Evolutionary conservation across 2,888 invertebrate genomes (phyloP), one percentile per base, ranked within the genome.

Genomic region (Apotomis capreana): DNA sequence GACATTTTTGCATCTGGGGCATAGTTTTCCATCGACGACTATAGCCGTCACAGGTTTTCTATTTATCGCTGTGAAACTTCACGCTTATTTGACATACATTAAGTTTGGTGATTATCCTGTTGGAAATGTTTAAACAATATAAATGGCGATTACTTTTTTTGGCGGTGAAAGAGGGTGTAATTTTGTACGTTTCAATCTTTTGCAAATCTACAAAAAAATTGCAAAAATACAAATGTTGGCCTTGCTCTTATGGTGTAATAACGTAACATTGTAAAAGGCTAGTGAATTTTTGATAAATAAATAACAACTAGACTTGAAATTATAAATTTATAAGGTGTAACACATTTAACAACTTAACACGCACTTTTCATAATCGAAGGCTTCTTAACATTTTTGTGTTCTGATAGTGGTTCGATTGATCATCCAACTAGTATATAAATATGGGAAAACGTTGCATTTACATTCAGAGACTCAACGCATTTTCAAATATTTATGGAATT

Each of bases 221-320:
- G 26, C 26, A 26, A 26, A 26, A 26, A 26, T 26, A 26, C 26
- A 26, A 84, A 84, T 80, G 79, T 89, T 89, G 87, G 89, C 89
- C 89, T 91, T 91, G 88, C 88, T 89, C 87, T 89, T 88, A 87
- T 87, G 83, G 84, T 89, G 85, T 90, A 87, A 82, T 86, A 85
- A 88, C 86, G 84, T 89, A 86, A 89, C 87, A 89, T 88, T 89
- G 83, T 89, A 89, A 91, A 93, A 93, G 93, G 93, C 93, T 93
- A 93, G 93, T 93, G 93, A 93, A 90, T 89, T 92, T 93, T 93
- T 92, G 89, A 92, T 92, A 92, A 88, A 86, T 88, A 86, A 89
- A 89, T 87, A 89, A 89, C 89, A 89, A 84, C 88, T 92, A 92
- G 88, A 91, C 85, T 88, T 88, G 90, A 88, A 88, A 87, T 86